Conservation (phyloP, 2,113 vertebrate species). For the Clarias gariepinus region DNA sequence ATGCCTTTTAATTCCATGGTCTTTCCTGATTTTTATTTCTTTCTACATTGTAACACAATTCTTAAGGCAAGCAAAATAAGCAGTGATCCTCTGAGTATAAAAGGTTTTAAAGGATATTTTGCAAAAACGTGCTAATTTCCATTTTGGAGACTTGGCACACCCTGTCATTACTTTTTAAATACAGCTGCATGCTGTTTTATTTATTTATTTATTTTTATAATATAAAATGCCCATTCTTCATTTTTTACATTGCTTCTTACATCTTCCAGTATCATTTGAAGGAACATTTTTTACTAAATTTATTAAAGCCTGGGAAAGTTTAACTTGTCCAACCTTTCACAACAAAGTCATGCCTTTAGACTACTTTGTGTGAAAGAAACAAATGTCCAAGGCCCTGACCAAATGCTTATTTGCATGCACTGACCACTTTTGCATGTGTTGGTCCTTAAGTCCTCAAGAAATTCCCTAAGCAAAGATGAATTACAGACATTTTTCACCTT, state of each 20-base stretch:
- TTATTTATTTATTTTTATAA: neutral
- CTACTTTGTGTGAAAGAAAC: conserved; percentile 35
- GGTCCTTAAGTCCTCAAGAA: conserved; percentile 9
- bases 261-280: neutral
- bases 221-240: neutral
- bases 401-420: conserved; percentile 2
- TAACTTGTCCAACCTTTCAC: conserved; percentile 4
- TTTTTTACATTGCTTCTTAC: neutral
- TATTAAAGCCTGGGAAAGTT: neutral
- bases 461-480: neutral
- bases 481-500: conserved; percentile 8
- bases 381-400: conserved; percentile 18
- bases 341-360: conserved; percentile 27
- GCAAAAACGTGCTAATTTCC: too few species aligned
- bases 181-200: neutral
- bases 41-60: too few species aligned
- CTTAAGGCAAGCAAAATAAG: too few species aligned
- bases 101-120: too few species aligned
- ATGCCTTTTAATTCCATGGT: too few species aligned
- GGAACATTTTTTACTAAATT: neutral
- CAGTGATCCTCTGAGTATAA: too few species aligned
- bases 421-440: conserved; percentile 29
- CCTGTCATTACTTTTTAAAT: neutral
- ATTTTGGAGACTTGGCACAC: too few species aligned
- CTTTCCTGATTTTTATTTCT: too few species aligned